Base-by-base conservation (phyloP, 1,140 invertebrate genomes). In the Neelides sp. region DNA sequence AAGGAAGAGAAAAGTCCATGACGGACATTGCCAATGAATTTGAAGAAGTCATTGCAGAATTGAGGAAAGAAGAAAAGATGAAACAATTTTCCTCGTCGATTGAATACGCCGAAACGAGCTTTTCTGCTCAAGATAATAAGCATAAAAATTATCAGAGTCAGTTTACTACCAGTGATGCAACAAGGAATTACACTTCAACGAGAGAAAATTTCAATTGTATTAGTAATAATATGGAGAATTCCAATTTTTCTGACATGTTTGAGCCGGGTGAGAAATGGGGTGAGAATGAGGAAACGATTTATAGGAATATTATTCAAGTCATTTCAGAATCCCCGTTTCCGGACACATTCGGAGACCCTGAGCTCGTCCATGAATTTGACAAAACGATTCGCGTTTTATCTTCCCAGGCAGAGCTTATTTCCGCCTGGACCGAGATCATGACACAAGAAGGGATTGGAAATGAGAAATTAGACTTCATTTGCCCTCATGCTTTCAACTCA, bases 381-480 rank as follows among this genome's bases (percentile, higher is more conserved):
- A 26, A 39, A 5, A 24, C 30, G 5, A 32, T 40, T 27, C 42
- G 37, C 22, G 42, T 46, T 12, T 19, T 61, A 10, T 28, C 51
- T 12, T 52, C 59, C 10, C 59, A 61, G 32, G 52, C 52, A 19
- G 55, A 61, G 32, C 46, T 61, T 7, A 50, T 61, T 2, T 5
- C 17, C 12, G 4, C 37, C 5, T 61, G 59, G 59, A 24, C 15
- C 1, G 19, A 45, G 12, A 34, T 45, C 3, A 50, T 57, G n/a
- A n/a, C n/a, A n/a, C n/a, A n/a, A n/a, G n/a, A n/a, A n/a, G n/a
- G n/a, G 32, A 37, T 32, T 0, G 59, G 57, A 30, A 13, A 51
- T 4, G 45, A 47, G 2, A 45, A 43, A 28, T 53, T 53, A 0
- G 57, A 61, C 46, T 45, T 32, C 20, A 35, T 57, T 35, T 61